Percentiles rank a stretch among this genome's conserved stretches.
Conservation (phyloP, 2,888 invertebrate genomes). For the Rhamphomyia laevipes region DNA sequence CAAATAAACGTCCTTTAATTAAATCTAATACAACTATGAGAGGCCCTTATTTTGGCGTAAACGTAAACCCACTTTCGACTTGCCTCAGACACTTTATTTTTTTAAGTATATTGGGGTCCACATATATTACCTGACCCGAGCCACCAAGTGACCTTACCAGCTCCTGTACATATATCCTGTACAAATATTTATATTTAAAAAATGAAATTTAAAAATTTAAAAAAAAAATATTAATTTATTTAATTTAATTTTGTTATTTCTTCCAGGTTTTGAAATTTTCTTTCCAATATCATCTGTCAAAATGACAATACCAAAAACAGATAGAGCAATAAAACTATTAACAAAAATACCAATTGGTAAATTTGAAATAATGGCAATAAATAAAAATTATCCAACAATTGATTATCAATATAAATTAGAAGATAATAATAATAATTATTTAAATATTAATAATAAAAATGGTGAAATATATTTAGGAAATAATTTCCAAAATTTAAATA, state of each 20-base stretch:
- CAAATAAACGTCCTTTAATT: no score
- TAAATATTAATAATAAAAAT: slow-evolving; percentile 28
- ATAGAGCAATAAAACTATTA: slow-evolving; percentile 32
- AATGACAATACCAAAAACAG: slow-evolving; percentile 31
- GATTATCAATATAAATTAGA: slow-evolving; percentile 32
- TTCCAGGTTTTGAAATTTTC: slow-evolving; percentile 30
- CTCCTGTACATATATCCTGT: no score
- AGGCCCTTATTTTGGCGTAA: no score
- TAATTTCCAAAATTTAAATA: slow-evolving; percentile 23
- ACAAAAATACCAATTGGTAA: slow-evolving; percentile 32
- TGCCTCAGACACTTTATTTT: no score
- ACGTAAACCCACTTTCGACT: no score
- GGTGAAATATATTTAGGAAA: slow-evolving; percentile 32
- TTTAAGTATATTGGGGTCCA: no score
- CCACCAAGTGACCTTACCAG: no score
- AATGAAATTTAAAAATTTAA: background rate
- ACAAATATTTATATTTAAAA: no score
- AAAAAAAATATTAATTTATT: background rate
- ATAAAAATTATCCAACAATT: slow-evolving; percentile 21
- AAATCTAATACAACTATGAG: no score
- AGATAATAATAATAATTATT: slow-evolving; percentile 19
- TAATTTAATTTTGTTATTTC: slow-evolving; percentile 1
- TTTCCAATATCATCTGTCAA: slow-evolving; percentile 32
- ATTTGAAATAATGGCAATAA: slow-evolving; percentile 29
- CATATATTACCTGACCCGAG: no score